phyloP scores from a whole-genome alignment of 1,140 invertebrate genomes.

The Acyrthosiphon pisum region DNA sequence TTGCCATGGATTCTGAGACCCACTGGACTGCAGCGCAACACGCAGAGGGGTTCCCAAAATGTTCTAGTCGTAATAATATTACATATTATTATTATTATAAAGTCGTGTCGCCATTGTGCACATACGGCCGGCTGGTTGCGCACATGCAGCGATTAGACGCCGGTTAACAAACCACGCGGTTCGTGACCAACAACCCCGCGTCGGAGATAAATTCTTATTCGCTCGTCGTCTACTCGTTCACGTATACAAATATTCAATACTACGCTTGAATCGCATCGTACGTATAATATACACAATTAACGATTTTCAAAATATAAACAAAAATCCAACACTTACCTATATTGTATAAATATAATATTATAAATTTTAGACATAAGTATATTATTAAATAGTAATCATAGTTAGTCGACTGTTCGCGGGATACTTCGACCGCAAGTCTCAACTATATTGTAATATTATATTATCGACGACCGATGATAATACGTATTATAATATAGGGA shows the following conservation, averaged over 20 bases:
- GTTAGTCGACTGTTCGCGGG: not conserved
- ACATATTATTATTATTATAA: not conserved
- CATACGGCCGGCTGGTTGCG: not conserved
- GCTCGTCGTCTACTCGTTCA: not conserved
- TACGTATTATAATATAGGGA: not conserved
- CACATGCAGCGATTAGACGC: not conserved
- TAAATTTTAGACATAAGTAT: not conserved
- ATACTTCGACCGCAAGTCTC: not conserved
- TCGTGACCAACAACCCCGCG: not conserved
- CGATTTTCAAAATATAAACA: not conserved
- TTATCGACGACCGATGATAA: not conserved
- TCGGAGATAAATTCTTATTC: not conserved
- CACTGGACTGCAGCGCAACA: not conserved
- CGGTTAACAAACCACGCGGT: not conserved
- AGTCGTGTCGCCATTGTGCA: not conserved
- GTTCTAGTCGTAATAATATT: not conserved
- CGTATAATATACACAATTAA: not conserved
- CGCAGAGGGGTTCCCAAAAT: constrained; percentile 27
- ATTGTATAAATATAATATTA: not conserved
- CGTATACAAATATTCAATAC: not conserved
- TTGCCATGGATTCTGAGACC: not conserved
- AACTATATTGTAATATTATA: not conserved
- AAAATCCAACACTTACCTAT: not conserved
- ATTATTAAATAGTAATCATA: not conserved
- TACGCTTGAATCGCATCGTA: not conserved